These are phyloP conservation scores for Ips typographus DNA, from an alignment of 1,140 invertebrate genomes.

Conservation along the genomic window DNA sequence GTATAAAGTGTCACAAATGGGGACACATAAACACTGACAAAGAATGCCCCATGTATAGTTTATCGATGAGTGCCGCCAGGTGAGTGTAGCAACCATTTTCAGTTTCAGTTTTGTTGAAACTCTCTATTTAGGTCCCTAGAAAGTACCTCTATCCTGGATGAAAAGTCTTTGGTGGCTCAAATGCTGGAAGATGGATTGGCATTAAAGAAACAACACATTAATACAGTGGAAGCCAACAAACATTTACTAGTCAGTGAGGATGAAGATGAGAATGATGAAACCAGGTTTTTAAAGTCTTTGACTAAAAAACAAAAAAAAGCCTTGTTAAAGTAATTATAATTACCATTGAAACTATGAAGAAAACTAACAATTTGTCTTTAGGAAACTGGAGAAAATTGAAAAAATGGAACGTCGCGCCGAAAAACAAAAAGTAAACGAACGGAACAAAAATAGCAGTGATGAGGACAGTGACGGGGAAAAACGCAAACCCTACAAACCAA, in stretches of 20 bases:
- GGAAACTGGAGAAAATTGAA: constrained; percentile 78
- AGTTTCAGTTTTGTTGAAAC: background rate
- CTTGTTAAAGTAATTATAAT: constrained; percentile 69
- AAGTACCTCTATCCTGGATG: constrained; percentile 61
- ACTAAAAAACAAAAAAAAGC: constrained; percentile 89
- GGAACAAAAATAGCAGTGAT: constrained; percentile 21
- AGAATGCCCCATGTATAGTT: constrained; percentile 91
- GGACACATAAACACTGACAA: constrained; percentile 98
- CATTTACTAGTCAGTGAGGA: constrained; percentile 54
- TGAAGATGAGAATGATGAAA: constrained; percentile 69
- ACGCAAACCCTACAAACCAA: background rate
- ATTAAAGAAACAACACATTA: constrained; percentile 73
- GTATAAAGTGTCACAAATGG: constrained; percentile 99
- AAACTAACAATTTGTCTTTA: constrained; percentile 52
- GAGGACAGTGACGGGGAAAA: constrained; percentile 26
- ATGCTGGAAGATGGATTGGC: constrained; percentile 91
- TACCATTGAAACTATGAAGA: constrained; percentile 20
- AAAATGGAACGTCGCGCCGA: constrained; percentile 55
- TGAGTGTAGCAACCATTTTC: constrained; percentile 3
- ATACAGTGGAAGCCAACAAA: constrained; percentile 51
- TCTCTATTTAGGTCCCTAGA: constrained; percentile 52
- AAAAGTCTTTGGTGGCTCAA: constrained; percentile 78
- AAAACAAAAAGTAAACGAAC: constrained; percentile 28
- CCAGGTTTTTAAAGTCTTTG: constrained; percentile 78
- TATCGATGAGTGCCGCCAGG: constrained; percentile 71